Conservation (phyloP, 2,113 vertebrate genomes). For the Syngnathoides biaculeatus region DNA sequence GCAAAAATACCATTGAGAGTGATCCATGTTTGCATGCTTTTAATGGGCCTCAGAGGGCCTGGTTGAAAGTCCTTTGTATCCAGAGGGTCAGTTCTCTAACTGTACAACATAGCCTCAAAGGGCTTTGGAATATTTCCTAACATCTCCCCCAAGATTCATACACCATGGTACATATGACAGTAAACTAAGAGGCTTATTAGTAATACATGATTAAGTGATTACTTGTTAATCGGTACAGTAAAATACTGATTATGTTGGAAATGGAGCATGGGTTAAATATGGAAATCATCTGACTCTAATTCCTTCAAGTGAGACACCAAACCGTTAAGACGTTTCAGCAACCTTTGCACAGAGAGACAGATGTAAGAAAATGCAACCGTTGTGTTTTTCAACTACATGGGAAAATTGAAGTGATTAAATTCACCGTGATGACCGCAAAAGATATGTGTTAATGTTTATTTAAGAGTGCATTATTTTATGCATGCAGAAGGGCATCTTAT, state of each 20-base stretch:
- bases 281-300: slow-evolving; percentile 51
- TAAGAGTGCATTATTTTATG: slow-evolving; percentile 27
- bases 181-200: slow-evolving; percentile 70
- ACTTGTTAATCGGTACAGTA: slow-evolving; percentile 61
- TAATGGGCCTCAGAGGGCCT: slow-evolving; percentile 70
- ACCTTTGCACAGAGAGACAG: slow-evolving; percentile 27
- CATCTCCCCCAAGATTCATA: slow-evolving; percentile 51
- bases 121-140: slow-evolving; percentile 52
- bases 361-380: slow-evolving; percentile 15
- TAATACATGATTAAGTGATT: slow-evolving; percentile 70
- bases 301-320: slow-evolving; percentile 47
- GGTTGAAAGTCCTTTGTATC: slow-evolving; percentile 61
- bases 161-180: slow-evolving; percentile 50
- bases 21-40: slow-evolving; percentile 73
- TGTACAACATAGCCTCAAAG: slow-evolving; percentile 47
- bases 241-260: slow-evolving; percentile 62
- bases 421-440: slow-evolving; percentile 49
- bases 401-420: slow-evolving; percentile 64
- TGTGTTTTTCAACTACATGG: slow-evolving; percentile 25
- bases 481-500: slow-evolving; percentile 35
- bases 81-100: slow-evolving; percentile 60
- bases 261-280: slow-evolving; percentile 59
- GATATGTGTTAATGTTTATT: slow-evolving; percentile 50
- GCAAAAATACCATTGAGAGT: slow-evolving; percentile 61
- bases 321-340: slow-evolving; percentile 27